Conservation (phyloP, 2,113 vertebrate genomes). For the Emydocephalus ijimae region DNA sequence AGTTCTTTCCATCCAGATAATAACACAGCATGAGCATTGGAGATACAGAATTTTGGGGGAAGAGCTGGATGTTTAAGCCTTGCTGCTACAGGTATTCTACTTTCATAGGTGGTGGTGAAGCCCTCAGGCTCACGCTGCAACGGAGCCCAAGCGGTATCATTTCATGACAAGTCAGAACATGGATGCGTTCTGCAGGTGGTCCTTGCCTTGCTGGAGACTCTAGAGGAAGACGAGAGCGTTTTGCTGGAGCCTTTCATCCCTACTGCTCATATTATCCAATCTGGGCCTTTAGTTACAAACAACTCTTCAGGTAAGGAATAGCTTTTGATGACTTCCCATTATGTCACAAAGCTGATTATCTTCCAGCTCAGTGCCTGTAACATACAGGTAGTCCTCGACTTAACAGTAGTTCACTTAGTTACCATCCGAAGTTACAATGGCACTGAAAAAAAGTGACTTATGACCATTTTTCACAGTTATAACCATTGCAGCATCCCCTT, state of each 20-base stretch:
- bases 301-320: constrained; percentile 47
- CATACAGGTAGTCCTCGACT: too few relatives aligned
- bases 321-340: background rate
- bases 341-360: background rate
- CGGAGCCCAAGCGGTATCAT: constrained; percentile 35
- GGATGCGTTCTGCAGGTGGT: constrained; percentile 47
- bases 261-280: constrained; percentile 29
- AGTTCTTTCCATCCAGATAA: background rate
- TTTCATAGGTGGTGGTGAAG: constrained; percentile 62
- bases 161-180: constrained; percentile 36
- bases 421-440: too few relatives aligned
- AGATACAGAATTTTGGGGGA: background rate
- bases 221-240: constrained; percentile 68
- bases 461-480: too few relatives aligned
- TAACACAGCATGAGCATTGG: background rate
- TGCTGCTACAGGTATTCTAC: background rate
- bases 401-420: too few relatives aligned
- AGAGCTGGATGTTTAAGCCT: background rate
- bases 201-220: constrained; percentile 48
- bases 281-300: background rate
- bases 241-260: constrained; percentile 65
- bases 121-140: constrained; percentile 58
- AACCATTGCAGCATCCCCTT: too few relatives aligned
- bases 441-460: too few relatives aligned
- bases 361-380: background rate